Conservation (phyloP, 2,797 vertebrate genomes). For the Chiroxiphia lanceolata region DNA sequence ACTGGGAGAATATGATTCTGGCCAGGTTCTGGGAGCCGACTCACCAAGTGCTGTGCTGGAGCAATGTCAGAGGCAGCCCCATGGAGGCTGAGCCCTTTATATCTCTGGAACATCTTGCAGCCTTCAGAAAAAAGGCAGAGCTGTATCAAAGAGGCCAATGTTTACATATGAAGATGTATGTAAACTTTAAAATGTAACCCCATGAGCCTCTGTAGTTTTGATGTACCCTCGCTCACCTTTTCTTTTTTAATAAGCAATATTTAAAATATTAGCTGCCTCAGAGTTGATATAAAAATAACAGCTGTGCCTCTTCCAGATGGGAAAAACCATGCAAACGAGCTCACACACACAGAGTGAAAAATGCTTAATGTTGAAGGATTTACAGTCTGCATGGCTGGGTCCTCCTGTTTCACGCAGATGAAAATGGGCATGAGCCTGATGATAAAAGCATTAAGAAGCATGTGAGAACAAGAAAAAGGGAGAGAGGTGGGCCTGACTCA, state of each 20-base stretch:
- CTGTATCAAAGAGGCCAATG: neutral
- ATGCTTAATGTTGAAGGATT: neutral
- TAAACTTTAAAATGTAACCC: neutral
- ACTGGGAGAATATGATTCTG: neutral
- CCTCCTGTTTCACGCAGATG: neutral
- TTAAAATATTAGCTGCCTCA: neutral
- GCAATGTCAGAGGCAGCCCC: neutral
- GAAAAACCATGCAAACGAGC: neutral
- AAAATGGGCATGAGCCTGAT: neutral
- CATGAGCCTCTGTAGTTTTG: neutral
- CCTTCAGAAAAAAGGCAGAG: neutral
- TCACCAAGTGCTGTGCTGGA: neutral
- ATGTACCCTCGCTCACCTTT: neutral
- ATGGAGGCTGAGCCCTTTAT: neutral
- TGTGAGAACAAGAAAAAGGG: neutral
- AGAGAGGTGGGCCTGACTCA: neutral
- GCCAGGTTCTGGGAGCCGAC: fast-evolving
- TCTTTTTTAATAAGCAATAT: neutral
- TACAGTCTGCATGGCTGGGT: neutral
- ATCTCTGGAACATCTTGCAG: neutral
- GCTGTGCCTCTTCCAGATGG: neutral
- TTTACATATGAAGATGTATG: neutral
- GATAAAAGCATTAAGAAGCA: neutral
- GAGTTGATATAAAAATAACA: neutral
- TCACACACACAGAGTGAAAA: neutral